Evolutionary conservation across 2,797 vertebrate species (phyloP).

Genomic region (Arrhamphus sclerolepis): DNA sequence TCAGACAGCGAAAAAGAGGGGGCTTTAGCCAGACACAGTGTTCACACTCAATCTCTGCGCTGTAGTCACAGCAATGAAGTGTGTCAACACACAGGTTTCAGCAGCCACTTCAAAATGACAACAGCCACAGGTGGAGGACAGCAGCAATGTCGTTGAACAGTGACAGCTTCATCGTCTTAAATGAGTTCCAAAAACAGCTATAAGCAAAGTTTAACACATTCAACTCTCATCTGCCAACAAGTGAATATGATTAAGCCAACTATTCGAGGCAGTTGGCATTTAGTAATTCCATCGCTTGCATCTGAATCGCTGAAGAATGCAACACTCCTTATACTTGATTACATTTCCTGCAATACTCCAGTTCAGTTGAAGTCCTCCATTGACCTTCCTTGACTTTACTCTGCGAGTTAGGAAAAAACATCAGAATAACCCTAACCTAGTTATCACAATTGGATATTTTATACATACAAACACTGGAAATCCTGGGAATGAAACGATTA

Average conservation of each 20-base stretch:
- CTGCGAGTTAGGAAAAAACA: no score
- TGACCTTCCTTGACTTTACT: no score
- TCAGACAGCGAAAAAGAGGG: constrained; percentile 50
- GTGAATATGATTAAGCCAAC: constrained; percentile 8
- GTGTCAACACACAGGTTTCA: constrained; percentile 33
- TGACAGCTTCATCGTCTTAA: background rate
- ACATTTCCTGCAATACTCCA: no score
- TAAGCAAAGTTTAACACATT: background rate
- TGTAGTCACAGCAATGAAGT: constrained; percentile 8
- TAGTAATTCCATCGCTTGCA: no score
- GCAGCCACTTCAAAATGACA: constrained; percentile 44
- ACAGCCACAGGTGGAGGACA: constrained; percentile 49
- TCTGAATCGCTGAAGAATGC: no score
- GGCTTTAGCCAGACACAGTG: constrained; percentile 29
- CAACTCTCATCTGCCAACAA: constrained; percentile 1
- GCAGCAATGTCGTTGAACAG: background rate
- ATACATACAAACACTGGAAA: background rate
- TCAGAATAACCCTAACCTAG: no score
- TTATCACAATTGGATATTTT: no score
- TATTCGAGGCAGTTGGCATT: constrained; percentile 9
- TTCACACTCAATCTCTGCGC: constrained; percentile 43
- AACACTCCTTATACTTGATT: no score
- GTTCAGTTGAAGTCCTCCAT: no score
- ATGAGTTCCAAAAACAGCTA: background rate
- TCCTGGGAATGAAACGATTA: background rate